Base-by-base conservation (phyloP, 2,888 invertebrate species). In the Hylaea fasciaria region DNA sequence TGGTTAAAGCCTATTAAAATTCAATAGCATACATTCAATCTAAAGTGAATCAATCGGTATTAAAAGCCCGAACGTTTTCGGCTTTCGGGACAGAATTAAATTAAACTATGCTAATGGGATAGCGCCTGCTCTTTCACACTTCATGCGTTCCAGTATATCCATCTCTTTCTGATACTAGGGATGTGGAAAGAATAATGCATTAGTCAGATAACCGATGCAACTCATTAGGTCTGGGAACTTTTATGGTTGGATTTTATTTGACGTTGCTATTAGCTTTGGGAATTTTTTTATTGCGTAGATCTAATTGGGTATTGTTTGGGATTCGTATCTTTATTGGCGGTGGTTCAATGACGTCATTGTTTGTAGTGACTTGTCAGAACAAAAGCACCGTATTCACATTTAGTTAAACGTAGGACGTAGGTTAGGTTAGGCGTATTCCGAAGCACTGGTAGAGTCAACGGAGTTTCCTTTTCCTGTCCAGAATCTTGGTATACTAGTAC, bases 141-240 rank as follows among this genome's bases (percentile, higher is more conserved):
- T 14, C 9, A 2, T 1, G 0, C 12, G 22, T 56, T 35, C 2
- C 17, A 1, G 14, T 72, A 66, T 65, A 11, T 57, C 48, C 56
- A 44, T 75, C 75, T 53, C 71, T 54, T 52, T 68, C 72, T 46
- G 61, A 45, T 61, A 39, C 46, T 64, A 71, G 72, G 57, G 70
- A 72, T 73, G 74, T 72, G 76, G 57, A 71, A 73, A 65, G 75
- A 77, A 79, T 78, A 72, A 77, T 74, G 71, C 66, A 75, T 74
- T 71, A 74, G 67, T 67, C 63, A 61, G 69, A 71, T 70, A 68
- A 65, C 76, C 70, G 68, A 70, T 72, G 74, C 74, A 73, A 75
- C 71, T 77, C 73, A 77, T 76, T 77, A 73, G 65, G 14, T 69
- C 77, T 71, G 59, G 67, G 63, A 59, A 58, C 62, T 56, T 66